These are phyloP conservation scores for Oreochromis tanganicae DNA, from an alignment of 2,113 vertebrate species.

Conservation along the genomic window DNA sequence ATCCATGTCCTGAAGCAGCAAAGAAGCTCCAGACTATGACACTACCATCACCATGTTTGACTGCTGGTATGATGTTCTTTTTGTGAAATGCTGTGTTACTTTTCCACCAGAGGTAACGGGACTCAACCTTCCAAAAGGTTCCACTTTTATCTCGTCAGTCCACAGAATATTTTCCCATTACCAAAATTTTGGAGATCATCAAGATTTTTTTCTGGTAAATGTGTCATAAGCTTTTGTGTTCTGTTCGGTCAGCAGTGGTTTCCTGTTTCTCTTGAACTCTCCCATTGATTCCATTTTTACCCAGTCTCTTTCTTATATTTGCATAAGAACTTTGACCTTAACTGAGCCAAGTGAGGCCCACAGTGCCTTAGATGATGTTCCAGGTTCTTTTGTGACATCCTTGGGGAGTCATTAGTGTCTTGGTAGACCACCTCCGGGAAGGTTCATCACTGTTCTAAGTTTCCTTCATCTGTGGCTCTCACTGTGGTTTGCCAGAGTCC, in stretches of 20 bases:
- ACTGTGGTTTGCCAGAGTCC: neutral
- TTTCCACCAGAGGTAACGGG: no score
- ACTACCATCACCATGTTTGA: no score
- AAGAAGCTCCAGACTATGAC: no score
- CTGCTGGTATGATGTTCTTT: no score
- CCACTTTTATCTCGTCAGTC: no score
- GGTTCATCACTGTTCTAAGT: neutral
- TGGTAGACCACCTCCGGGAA: neutral
- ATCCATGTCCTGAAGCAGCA: no score
- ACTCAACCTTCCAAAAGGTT: no score
- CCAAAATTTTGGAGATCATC: no score
- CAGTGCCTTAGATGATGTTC: neutral
- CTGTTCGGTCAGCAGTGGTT: neutral
- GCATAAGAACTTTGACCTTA: neutral
- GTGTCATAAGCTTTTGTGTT: neutral
- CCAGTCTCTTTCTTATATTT: neutral
- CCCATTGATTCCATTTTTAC: neutral
- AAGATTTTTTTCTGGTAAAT: neutral
- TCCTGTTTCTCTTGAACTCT: neutral
- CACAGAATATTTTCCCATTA: no score
- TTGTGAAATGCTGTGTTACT: no score
- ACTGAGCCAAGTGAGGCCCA: neutral
- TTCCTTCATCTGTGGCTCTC: neutral
- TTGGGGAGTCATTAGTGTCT: neutral
- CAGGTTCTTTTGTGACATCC: neutral